These are phyloP conservation scores for Hypotaenidia philippensis DNA, from an alignment of 2,797 vertebrate species.

Conservation along the genomic window DNA sequence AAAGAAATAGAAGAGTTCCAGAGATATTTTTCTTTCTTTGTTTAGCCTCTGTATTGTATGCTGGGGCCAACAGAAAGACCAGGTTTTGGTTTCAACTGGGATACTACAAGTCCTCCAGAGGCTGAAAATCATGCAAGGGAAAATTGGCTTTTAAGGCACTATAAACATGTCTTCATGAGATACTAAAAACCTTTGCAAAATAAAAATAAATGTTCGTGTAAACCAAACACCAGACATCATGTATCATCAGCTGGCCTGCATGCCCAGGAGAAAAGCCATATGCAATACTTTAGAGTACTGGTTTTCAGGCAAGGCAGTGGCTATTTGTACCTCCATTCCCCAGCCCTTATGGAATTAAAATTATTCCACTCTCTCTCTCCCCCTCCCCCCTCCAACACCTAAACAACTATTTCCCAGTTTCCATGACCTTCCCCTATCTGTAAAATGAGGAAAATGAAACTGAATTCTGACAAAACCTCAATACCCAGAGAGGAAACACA, in stretches of 20 bases:
- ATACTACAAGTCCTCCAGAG: conserved; percentile 15
- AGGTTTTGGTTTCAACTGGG: not conserved
- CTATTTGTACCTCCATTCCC: not conserved
- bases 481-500: not conserved
- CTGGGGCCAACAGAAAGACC: not conserved
- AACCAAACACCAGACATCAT: conserved; percentile 26
- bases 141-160: conserved; percentile 58
- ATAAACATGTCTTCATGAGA: conserved; percentile 41
- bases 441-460: not conserved
- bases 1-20: conserved; percentile 1
- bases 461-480: not conserved
- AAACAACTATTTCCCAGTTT: not conserved
- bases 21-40: not conserved
- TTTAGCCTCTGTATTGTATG: not conserved
- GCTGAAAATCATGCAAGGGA: conserved; percentile 36
- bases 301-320: conserved; percentile 1
- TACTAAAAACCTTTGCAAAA: conserved; percentile 36
- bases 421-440: not conserved
- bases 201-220: conserved; percentile 21
- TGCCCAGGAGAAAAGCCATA: not conserved
- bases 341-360: not conserved
- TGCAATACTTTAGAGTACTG: not conserved
- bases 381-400: not conserved
- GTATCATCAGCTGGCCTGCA: not conserved
- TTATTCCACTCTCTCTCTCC: not conserved